phyloP scores from a whole-genome alignment of 1,140 invertebrate species.

The Drosophila eugracilis region DNA sequence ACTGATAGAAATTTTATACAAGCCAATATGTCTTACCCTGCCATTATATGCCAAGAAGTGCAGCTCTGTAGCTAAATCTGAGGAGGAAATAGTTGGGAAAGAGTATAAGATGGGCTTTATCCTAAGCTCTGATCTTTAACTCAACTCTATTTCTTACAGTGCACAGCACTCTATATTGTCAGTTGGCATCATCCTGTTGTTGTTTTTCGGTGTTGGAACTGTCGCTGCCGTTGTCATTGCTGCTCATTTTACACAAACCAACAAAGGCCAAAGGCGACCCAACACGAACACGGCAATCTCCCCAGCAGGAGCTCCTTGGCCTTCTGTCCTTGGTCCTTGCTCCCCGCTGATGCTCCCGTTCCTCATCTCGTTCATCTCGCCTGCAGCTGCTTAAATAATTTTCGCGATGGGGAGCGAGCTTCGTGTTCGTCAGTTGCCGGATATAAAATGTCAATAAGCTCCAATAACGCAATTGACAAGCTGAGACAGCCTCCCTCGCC shows the following conservation, averaged over 20 bases:
- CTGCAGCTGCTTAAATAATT: constrained; percentile 75
- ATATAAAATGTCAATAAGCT: constrained; percentile 83
- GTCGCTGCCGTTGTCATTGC: constrained; percentile 55
- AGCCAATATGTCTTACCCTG: too few species aligned
- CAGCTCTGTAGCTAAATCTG: too few species aligned
- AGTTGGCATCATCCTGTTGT: constrained; percentile 35
- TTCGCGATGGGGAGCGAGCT: constrained; percentile 48
- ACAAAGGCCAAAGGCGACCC: constrained; percentile 64
- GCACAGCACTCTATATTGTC: constrained; percentile 8
- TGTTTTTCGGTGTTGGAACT: constrained; percentile 23
- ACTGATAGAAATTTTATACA: constrained; percentile 5
- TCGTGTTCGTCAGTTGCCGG: constrained; percentile 45
- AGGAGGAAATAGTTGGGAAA: too few species aligned
- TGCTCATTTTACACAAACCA: constrained; percentile 73
- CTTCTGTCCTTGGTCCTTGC: not conserved
- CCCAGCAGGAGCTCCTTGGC: constrained; percentile 13
- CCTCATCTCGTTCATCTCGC: constrained; percentile 20
- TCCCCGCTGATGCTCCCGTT: constrained; percentile 15
- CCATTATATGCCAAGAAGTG: too few species aligned
- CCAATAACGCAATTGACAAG: constrained; percentile 80
- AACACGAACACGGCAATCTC: constrained; percentile 38
- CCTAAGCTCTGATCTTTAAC: too few species aligned
- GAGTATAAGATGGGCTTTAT: too few species aligned
- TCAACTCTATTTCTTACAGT: not conserved
- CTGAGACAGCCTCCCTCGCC: constrained; percentile 52